Percentiles rank a stretch among this genome's conserved stretches.
Conservation (phyloP, 2,797 vertebrate genomes). For the Kryptopterus vitreolus region DNA sequence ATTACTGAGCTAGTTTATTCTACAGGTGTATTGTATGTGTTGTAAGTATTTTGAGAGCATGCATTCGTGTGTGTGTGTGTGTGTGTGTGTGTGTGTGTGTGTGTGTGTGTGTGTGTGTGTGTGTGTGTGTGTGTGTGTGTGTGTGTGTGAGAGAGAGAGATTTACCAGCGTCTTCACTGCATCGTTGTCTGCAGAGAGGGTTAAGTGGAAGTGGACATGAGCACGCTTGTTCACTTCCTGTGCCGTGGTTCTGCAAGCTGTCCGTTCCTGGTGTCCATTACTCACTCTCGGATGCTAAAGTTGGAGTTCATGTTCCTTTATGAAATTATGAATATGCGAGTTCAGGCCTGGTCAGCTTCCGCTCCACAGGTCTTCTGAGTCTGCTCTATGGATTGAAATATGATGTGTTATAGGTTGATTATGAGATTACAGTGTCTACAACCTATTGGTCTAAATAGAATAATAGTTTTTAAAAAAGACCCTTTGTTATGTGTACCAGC, state of each 20-base stretch:
- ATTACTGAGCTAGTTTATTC: not conserved
- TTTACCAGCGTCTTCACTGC: not conserved
- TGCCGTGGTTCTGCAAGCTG: constrained; percentile 52
- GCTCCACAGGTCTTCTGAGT: constrained; percentile 7
- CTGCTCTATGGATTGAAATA: not conserved
- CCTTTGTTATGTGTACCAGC: not conserved
- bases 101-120: no score
- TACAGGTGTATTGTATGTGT: not conserved
- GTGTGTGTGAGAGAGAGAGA: no score
- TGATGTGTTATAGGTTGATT: not conserved
- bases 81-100: no score
- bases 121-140: no score
- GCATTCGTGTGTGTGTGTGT: not conserved
- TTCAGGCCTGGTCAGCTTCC: constrained; percentile 44
- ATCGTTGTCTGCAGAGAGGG: constrained; percentile 55
- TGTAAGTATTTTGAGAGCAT: no score
- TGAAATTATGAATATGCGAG: constrained; percentile 44
- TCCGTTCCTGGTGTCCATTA: constrained; percentile 50
- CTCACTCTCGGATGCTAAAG: constrained; percentile 47
- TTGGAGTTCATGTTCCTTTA: constrained; percentile 56
- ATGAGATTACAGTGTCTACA: not conserved
- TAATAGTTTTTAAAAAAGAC: no score
- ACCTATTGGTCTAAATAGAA: not conserved
- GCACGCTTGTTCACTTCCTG: constrained; percentile 62
- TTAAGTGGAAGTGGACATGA: constrained; percentile 72